Conservation (phyloP, 2,888 invertebrate genomes). For the Tillus elongatus region DNA sequence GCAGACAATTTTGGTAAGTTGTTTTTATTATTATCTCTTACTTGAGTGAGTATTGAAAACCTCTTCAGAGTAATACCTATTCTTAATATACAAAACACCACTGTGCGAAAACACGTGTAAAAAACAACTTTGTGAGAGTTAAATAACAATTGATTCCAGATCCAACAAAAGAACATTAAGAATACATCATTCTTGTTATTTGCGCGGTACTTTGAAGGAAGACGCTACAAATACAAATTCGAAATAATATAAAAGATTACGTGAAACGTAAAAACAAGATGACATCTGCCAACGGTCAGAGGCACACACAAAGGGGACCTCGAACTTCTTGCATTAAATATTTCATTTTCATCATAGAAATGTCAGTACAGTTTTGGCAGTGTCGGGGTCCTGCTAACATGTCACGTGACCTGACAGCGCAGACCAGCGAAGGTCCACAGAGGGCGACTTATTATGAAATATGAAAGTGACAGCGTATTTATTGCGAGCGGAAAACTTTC, state of each 20-base stretch:
- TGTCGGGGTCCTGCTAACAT: conserved; percentile 22
- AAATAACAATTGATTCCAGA: too few species aligned
- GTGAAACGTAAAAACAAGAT: conserved; percentile 34
- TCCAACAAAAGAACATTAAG: too few species aligned
- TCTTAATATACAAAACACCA: neutral
- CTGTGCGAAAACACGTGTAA: neutral
- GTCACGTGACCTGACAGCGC: conserved; percentile 26
- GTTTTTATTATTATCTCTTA: conserved; percentile 18
- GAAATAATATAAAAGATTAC: conserved; percentile 32
- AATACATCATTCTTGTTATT: too few species aligned
- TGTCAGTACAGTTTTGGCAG: conserved; percentile 21
- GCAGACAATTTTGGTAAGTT: conserved; percentile 61
- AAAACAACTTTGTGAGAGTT: too few species aligned
- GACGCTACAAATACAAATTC: too few species aligned
- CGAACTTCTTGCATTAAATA: conserved; percentile 23
- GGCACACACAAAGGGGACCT: neutral
- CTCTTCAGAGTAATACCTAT: neutral
- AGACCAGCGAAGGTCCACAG: conserved; percentile 20
- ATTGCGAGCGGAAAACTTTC: too few species aligned
- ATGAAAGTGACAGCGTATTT: conserved; percentile 18
- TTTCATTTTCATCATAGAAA: conserved; percentile 21
- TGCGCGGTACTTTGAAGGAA: too few species aligned
- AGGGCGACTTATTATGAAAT: conserved; percentile 18
- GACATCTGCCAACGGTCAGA: conserved; percentile 21
- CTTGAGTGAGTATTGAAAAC: too few species aligned